A percentile compares a stretch with the other conserved stretches of the same genome.
These are phyloP conservation scores for Malacosoma neustria DNA, from an alignment of 2,888 invertebrate genomes.

Conservation along the genomic window DNA sequence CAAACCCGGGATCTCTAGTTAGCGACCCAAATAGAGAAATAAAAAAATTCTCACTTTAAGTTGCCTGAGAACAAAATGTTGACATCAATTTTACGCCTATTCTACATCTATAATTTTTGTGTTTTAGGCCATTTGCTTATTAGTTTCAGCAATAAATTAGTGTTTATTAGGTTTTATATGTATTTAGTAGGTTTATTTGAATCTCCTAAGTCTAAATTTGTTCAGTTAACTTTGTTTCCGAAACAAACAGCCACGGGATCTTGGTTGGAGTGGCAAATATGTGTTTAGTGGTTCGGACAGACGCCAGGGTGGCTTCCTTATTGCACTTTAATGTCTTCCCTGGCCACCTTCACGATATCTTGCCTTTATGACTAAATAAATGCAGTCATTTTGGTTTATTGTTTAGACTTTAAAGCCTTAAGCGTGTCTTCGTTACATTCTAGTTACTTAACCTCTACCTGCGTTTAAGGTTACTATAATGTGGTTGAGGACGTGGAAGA, in stretches of 20 bases:
- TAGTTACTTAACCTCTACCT: conserved; percentile 4
- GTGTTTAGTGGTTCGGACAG: conserved; percentile 23
- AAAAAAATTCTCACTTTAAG: too few relatives aligned
- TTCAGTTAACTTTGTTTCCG: background rate
- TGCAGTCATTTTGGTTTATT: too few relatives aligned
- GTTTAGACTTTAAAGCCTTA: background rate
- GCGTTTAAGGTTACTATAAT: conserved; percentile 20
- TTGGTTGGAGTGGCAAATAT: conserved; percentile 28
- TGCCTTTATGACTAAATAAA: conserved; percentile 1
- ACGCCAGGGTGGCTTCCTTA: conserved; percentile 45
- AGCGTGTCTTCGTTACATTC: background rate
- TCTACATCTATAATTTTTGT: too few relatives aligned
- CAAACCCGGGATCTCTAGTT: too few relatives aligned
- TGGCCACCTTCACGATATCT: conserved; percentile 6
- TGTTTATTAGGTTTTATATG: too few relatives aligned
- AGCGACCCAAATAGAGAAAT: too few relatives aligned
- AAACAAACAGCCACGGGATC: conserved; percentile 16
- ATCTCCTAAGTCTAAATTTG: background rate
- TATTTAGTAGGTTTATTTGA: too few relatives aligned
- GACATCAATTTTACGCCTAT: too few relatives aligned
- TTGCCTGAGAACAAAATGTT: too few relatives aligned
- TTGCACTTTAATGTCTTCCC: conserved; percentile 51
- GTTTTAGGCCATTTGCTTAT: too few relatives aligned
- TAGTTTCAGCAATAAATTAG: too few relatives aligned
- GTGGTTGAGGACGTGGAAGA: conserved; percentile 16